phyloP scores from a whole-genome alignment of 1,140 invertebrate species.

The Stegodyphus mimosarum region DNA sequence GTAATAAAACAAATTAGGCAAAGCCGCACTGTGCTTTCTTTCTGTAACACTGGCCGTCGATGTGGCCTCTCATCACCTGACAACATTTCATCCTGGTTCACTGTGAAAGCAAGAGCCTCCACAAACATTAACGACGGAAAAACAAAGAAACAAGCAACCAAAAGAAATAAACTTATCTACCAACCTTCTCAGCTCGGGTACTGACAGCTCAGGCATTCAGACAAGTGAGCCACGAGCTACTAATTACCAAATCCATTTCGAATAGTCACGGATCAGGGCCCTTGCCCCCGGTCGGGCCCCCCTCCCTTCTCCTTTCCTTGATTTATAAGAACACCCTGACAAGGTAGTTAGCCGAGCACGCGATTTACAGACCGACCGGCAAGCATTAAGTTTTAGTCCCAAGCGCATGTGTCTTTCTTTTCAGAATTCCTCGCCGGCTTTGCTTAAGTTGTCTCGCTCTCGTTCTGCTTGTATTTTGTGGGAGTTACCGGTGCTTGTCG shows the following conservation, averaged over 20 bases:
- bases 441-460: too few relatives aligned
- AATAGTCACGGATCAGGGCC: conserved; percentile 49
- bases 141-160: neutral
- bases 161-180: conserved; percentile 36
- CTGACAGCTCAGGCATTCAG: conserved; percentile 14
- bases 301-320: conserved; percentile 10
- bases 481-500: too few relatives aligned
- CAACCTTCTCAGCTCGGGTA: neutral
- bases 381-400: too few relatives aligned
- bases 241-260: conserved; percentile 55
- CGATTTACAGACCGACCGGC: conserved; percentile 20
- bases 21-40: too few relatives aligned
- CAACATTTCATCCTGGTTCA: too few relatives aligned
- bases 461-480: too few relatives aligned
- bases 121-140: neutral
- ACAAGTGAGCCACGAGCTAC: conserved; percentile 28
- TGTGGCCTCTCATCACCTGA: too few relatives aligned
- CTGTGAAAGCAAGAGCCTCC: too few relatives aligned
- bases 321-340: conserved; percentile 52
- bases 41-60: too few relatives aligned
- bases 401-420: too few relatives aligned
- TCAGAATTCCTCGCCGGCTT: too few relatives aligned
- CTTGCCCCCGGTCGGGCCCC: conserved; percentile 14
- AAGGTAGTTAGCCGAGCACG: conserved; percentile 51
- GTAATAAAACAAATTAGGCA: too few relatives aligned